phyloP scores from a whole-genome alignment of 2,888 invertebrate genomes.

The Pandemis cinnamomeana region DNA sequence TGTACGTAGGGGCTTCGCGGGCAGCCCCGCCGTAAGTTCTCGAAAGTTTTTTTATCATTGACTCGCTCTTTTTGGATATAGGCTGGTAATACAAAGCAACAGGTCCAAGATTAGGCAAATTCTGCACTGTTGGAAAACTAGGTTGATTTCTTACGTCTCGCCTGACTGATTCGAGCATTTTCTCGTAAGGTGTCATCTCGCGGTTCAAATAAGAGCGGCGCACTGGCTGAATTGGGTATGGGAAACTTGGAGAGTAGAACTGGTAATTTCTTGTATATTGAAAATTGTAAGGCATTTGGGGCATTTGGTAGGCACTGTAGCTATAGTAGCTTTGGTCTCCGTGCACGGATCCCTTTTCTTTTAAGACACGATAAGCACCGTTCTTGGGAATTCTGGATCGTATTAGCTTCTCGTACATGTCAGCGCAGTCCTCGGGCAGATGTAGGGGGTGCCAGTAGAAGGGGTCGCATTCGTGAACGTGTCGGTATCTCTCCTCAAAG shows the following conservation, averaged over 20 bases:
- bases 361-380: constrained; percentile 53
- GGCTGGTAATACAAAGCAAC: constrained; percentile 70
- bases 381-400: constrained; percentile 50
- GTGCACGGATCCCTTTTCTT: constrained; percentile 45
- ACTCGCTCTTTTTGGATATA: constrained; percentile 64
- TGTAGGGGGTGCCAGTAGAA: constrained; percentile 75
- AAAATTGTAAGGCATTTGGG: not conserved
- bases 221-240: not conserved
- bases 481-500: constrained; percentile 66
- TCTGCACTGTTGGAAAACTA: constrained; percentile 57
- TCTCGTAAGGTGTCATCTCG: constrained; percentile 52
- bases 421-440: constrained; percentile 66
- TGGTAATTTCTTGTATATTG: not conserved
- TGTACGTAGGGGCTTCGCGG: not conserved
- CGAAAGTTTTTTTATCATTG: constrained; percentile 62
- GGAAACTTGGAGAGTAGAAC: not conserved
- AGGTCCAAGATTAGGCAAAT: constrained; percentile 63
- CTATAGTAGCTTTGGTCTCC: constrained; percentile 8
- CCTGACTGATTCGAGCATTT: constrained; percentile 60
- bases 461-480: constrained; percentile 71
- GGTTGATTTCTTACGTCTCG: constrained; percentile 61
- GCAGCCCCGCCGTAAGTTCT: constrained; percentile 54
- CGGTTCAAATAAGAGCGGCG: not conserved
- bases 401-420: constrained; percentile 65
- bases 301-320: not conserved